phyloP scores from a whole-genome alignment of 1,140 invertebrate species.

The Drosophila albomicans region DNA sequence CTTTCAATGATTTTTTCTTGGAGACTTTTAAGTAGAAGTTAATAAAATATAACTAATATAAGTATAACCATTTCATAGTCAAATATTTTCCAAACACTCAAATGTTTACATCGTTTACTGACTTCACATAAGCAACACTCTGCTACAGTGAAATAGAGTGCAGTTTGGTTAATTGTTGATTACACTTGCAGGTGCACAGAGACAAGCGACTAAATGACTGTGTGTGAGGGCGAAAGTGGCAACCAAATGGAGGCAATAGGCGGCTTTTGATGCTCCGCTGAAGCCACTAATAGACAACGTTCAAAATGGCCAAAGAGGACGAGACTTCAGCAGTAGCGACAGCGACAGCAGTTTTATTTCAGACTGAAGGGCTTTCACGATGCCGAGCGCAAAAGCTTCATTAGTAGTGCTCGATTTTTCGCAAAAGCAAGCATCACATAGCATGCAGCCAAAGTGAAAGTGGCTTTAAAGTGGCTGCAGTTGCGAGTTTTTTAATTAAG shows the following conservation, averaged over 20 bases:
- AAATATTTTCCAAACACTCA: too few relatives aligned
- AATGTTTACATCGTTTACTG: neutral
- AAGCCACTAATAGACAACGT: conserved; percentile 45
- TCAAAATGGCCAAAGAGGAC: conserved; percentile 15
- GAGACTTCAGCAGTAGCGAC: neutral
- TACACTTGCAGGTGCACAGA: conserved; percentile 23
- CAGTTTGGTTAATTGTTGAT: conserved; percentile 44
- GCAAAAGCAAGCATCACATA: conserved; percentile 6
- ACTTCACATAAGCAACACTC: neutral
- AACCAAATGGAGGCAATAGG: conserved; percentile 12
- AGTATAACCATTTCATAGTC: too few relatives aligned
- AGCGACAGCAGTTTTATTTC: conserved; percentile 13
- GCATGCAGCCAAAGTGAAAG: neutral
- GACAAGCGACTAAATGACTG: conserved; percentile 14
- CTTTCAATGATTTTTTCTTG: too few relatives aligned
- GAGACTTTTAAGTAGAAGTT: too few relatives aligned
- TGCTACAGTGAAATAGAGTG: conserved; percentile 8
- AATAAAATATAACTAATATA: too few relatives aligned
- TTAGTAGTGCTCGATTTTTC: conserved; percentile 32
- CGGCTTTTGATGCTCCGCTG: conserved; percentile 27
- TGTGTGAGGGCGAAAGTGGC: conserved; percentile 3
- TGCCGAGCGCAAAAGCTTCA: conserved; percentile 23
- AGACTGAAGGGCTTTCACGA: conserved; percentile 27
- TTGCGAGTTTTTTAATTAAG: neutral
- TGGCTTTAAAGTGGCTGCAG: conserved; percentile 8